Evolutionary conservation across 1,140 invertebrate genomes (phyloP).

Genomic region (Zeugodacus cucurbitae): DNA sequence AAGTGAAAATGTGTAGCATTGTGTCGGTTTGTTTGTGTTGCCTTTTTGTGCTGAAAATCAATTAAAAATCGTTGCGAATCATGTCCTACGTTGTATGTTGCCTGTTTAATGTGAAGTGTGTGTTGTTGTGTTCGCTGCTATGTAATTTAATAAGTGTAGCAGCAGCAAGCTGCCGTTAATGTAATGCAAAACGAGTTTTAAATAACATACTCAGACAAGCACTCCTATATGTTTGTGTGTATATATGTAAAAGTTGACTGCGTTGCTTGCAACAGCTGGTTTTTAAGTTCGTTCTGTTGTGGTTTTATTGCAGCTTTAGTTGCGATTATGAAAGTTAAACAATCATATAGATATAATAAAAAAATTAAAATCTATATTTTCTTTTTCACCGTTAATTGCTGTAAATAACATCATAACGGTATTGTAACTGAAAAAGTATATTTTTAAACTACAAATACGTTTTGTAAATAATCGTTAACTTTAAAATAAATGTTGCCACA

Average conservation of each 20-base stretch:
- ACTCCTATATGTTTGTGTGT: background rate
- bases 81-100: background rate
- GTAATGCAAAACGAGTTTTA: slow-evolving; percentile 25
- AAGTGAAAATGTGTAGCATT: background rate
- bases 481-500: too few relatives aligned
- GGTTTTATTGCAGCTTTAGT: background rate
- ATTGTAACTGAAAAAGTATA: too few relatives aligned
- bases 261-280: background rate
- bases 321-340: background rate
- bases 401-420: too few relatives aligned
- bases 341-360: background rate
- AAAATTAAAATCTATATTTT: background rate
- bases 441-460: too few relatives aligned
- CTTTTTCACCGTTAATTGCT: too few relatives aligned
- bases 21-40: background rate
- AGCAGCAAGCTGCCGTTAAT: background rate
- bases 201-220: too few relatives aligned
- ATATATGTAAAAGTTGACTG: background rate
- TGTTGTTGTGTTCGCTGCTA: background rate
- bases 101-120: background rate
- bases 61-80: slow-evolving; percentile 21
- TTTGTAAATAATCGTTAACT: too few relatives aligned
- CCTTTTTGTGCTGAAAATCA: slow-evolving; percentile 20
- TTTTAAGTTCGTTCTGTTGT: background rate
- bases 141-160: slow-evolving; percentile 37